A percentile compares a stretch with the other conserved stretches of the same genome.
Evolutionary conservation across 2,113 vertebrate species (phyloP).

Genomic region (Scopus umbretta): DNA sequence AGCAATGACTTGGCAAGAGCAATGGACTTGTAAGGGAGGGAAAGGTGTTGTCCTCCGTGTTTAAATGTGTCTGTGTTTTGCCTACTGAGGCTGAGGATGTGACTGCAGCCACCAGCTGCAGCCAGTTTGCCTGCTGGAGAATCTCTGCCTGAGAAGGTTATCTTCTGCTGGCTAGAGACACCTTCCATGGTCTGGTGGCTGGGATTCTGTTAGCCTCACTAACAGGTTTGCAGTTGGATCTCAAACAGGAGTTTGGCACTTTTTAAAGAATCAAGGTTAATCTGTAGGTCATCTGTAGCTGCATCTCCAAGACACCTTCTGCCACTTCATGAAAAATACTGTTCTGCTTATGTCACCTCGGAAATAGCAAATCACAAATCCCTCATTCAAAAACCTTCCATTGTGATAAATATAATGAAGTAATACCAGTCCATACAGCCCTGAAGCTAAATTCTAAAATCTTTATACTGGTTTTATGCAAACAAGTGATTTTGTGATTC

Average conservation of each 20-base stretch:
- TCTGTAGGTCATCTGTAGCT: not conserved
- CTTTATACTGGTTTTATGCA: not conserved
- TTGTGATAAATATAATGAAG: not conserved
- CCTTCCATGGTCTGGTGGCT: not conserved
- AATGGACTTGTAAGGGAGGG: not conserved
- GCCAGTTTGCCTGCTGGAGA: not conserved
- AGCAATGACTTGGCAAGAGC: not conserved
- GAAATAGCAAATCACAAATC: not conserved
- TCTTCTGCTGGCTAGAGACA: not conserved
- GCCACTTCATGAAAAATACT: not conserved
- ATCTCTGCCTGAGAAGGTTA: not conserved
- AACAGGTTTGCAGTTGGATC: not conserved
- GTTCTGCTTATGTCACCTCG: not conserved
- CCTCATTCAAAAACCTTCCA: not conserved
- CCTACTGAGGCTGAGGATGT: not conserved
- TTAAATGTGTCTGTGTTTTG: not conserved
- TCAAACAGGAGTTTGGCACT: not conserved
- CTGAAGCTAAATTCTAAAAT: not conserved
- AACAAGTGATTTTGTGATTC: not conserved
- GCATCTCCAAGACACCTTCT: not conserved
- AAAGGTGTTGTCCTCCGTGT: not conserved
- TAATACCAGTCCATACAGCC: not conserved
- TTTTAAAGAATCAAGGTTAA: not conserved
- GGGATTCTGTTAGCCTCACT: not conserved
- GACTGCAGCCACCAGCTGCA: not conserved